A percentile compares a stretch with the other conserved stretches of the same genome.
phyloP scores from a whole-genome alignment of 2,113 vertebrate species.

The Manacus vitellinus region DNA sequence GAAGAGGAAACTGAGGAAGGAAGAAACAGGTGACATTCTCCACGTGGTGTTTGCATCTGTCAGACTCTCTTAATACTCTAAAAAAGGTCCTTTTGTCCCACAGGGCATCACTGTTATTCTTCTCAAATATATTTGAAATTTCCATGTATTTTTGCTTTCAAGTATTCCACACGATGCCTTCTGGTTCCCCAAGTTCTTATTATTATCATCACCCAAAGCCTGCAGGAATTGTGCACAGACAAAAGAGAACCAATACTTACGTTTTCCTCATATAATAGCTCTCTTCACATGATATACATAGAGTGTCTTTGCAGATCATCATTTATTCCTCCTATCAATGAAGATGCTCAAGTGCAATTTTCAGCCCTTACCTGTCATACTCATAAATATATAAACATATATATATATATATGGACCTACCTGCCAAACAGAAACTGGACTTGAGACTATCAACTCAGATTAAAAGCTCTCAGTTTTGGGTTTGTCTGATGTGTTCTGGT shows the following conservation, averaged over 20 bases:
- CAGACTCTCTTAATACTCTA: background rate
- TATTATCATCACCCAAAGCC: background rate
- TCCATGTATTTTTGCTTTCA: background rate
- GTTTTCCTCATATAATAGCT: background rate
- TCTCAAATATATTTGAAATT: background rate
- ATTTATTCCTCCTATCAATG: background rate
- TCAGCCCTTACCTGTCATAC: background rate
- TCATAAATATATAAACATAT: background rate
- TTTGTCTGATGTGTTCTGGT: background rate
- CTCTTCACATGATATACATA: background rate
- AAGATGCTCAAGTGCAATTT: background rate
- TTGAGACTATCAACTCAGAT: background rate
- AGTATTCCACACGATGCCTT: background rate
- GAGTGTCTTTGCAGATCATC: background rate
- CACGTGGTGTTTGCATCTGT: background rate
- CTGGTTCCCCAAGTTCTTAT: background rate
- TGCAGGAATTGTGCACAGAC: background rate
- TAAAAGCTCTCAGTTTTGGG: background rate
- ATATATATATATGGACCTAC: background rate
- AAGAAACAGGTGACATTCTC: background rate
- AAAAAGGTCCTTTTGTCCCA: background rate
- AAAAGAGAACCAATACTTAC: background rate
- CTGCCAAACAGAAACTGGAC: accelerated
- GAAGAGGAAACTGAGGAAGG: background rate
- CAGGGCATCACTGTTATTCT: background rate